Base-by-base conservation (phyloP, 2,797 vertebrate genomes). In the Cynopterus sphinx region DNA sequence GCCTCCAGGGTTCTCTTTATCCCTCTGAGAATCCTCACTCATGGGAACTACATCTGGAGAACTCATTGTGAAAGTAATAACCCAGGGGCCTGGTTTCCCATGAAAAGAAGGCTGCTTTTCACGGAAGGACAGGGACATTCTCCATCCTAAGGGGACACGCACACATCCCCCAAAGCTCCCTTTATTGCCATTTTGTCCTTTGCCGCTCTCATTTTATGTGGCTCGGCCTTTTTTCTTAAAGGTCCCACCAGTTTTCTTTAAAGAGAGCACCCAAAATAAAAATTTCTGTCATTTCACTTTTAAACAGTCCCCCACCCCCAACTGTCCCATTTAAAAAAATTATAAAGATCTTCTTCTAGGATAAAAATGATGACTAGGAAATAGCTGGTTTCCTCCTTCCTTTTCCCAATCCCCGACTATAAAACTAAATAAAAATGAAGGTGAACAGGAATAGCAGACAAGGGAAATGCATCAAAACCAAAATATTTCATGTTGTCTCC, bases 21-120 rank as follows among this genome's bases (percentile, higher is more conserved):
- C 97, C 92, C 98, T 96, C 96, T 95, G 98, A 97, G 98, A 97
- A 96, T 90, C 95, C 87, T 31, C 3, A 92, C 85, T 31, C 39
- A 31, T 71, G 95, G 55, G 96, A 95, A 84, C 94, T 68, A 43
- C 98, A 98, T 98, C 98, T 98, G 98, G 96, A 97, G 97, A 98
- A 98, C 88, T 96, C 98, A 98, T 98, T 97, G 90, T 28, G 21
- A 19, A 79, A 63, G 83, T 75, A 82, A 95, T 46, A 95, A 97
- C 87, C 75, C 82, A 63, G 91, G 73, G 41, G 87, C 61, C 49
- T 12, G 15, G 11, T 79, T 93, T 97, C 87, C 3, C 39, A 88
- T 82, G 67, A 89, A 91, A 98, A 77, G 91, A 88, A 92, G 82
- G 78, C 94, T n/a, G 91, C 77, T 67, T 73, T 91, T 6, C 90